Conservation (phyloP, 2,113 vertebrate species). For the Myotis yumanensis region DNA sequence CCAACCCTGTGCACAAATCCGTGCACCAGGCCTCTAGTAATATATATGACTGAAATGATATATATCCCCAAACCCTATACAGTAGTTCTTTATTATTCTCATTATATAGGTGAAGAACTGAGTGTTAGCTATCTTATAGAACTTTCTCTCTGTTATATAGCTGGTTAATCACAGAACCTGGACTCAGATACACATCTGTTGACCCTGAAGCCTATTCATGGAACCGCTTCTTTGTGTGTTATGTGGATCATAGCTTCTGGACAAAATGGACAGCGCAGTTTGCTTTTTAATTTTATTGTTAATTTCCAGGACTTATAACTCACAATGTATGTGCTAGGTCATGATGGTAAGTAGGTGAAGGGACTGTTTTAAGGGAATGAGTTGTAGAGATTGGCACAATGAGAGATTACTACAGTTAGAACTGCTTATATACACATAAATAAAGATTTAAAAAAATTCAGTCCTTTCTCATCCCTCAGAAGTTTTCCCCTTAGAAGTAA, state of each 20-base stretch:
- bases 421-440: not conserved
- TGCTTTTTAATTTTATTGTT: not conserved
- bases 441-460: not conserved
- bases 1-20: no score
- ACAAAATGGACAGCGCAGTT: not conserved
- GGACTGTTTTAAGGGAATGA: not conserved
- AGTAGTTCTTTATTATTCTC: not conserved
- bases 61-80: not conserved
- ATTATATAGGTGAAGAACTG: not conserved
- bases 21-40: no score
- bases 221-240: not conserved
- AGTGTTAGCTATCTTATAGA: not conserved
- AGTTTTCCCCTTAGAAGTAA: not conserved
- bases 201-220: not conserved
- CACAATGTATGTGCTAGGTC: not conserved
- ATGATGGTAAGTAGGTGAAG: not conserved
- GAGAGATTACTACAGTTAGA: not conserved
- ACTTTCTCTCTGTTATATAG: not conserved
- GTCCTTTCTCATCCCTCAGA: not conserved
- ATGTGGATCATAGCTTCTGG: not conserved
- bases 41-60: not conserved
- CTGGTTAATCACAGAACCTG: not conserved
- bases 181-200: not conserved
- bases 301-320: not conserved
- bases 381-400: not conserved